Percentiles rank a stretch among this genome's conserved stretches.
phyloP scores from a whole-genome alignment of 2,113 vertebrate genomes.

The Gavialis gangeticus region DNA sequence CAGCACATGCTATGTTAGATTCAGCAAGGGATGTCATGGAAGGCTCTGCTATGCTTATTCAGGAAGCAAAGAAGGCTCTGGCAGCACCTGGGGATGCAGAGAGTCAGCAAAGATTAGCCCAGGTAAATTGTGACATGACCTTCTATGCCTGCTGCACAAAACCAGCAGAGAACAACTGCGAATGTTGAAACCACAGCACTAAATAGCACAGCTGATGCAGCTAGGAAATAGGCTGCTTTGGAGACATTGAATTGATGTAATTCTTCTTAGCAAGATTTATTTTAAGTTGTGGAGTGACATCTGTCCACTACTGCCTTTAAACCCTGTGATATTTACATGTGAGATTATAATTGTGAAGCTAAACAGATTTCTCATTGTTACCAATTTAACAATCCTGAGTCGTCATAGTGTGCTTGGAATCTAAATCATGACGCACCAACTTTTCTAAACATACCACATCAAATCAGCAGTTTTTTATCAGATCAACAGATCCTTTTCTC shows the following conservation, averaged over 20 bases:
- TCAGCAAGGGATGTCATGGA: constrained; percentile 97
- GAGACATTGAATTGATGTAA: neutral
- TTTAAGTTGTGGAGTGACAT: neutral
- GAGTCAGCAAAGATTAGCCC: constrained; percentile 96
- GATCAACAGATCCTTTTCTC: neutral
- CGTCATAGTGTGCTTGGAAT: neutral
- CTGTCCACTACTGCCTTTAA: neutral
- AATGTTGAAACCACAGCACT: fast-evolving
- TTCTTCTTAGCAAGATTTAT: neutral
- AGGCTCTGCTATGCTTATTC: constrained; percentile 96
- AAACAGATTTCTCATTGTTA: neutral
- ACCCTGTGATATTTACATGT: neutral
- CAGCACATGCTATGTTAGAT: constrained; percentile 93
- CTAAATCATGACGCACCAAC: fast-evolving
- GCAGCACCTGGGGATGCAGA: constrained; percentile 94
- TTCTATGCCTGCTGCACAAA: neutral
- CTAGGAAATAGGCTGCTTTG: neutral
- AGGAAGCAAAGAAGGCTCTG: constrained; percentile 96
- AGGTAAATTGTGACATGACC: constrained; percentile 80
- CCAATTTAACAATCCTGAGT: neutral
- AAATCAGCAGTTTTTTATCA: neutral
- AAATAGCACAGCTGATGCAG: neutral
- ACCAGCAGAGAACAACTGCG: neutral
- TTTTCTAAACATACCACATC: neutral
- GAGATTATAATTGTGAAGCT: neutral